Evolutionary conservation across 2,113 vertebrate species (phyloP), one percentile per base, ranked within the genome.

Genomic region (Carassius carassius): DNA sequence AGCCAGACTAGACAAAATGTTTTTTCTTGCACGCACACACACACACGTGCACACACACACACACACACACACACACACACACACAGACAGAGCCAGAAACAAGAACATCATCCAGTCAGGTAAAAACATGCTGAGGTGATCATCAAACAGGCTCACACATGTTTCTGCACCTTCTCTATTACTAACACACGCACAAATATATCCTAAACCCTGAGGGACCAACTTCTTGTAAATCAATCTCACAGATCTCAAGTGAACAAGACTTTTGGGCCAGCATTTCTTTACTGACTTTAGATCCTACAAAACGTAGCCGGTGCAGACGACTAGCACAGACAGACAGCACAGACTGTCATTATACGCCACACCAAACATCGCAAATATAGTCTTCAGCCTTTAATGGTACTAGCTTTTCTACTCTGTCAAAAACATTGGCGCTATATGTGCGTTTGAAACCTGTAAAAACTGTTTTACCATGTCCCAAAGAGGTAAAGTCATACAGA

Each of bases 101-200:
- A 84, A 80, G 41, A 54, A 82, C 41, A 54, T 79, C 47, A 21
- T 7, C 70, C 73, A 67, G 47, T 54, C 76, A 88, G 84, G 84
- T 84, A 72, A 81, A 79, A 88, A 81, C 81, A 80, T 84, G 77
- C 69, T 77, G 54, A 86, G 74, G 60, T 75, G 58, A 85, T 83
- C 47, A 84, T 60, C 67, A 83, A 76, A 85, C 90, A 49, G 82
- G 92, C 75, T 87, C 70, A 19, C 78, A 91, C 91, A 83, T 3
- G 91, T 80, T 77, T 69, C 21, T 72, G 19, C 25, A 32, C 56
- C 51, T 58, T 70, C 74, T 69, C 54, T 19, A 32, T 81, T 77
- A 47, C 49, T 73, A 37, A 29, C 23, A 49, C 75, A 79, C 29
- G 29, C 81, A 86, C 21, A 84, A 54, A 78, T 69, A 78, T 65